These are phyloP conservation scores for Chiridota heheva DNA, from an alignment of 35 echinoderm and acorn worm genomes.

Conservation along the genomic window DNA sequence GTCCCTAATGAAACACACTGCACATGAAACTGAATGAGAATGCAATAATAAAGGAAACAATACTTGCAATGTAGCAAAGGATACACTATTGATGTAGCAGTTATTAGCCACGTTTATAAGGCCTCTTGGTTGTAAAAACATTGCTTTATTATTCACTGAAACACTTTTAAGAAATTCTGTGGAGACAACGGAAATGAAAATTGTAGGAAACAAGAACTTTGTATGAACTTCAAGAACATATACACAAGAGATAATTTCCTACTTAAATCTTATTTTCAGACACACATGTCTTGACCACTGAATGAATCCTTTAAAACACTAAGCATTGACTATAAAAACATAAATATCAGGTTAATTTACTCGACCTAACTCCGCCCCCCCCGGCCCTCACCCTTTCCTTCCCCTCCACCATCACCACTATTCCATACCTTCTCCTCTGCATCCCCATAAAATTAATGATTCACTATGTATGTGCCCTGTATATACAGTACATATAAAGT, in stretches of 20 bases:
- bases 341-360: neutral
- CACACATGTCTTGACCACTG: neutral
- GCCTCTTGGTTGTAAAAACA: conserved; percentile 84
- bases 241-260: neutral
- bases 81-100: conserved; percentile 99
- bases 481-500: too few relatives aligned
- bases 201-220: neutral
- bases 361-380: neutral
- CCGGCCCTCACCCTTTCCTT: too few relatives aligned
- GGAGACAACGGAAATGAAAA: conserved; percentile 12
- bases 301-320: neutral
- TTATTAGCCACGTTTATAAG: conserved; percentile 89
- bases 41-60: too few relatives aligned
- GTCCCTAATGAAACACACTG: too few relatives aligned
- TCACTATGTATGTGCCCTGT: too few relatives aligned
- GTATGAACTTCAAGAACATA: neutral
- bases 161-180: conserved; percentile 72
- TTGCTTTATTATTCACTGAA: conserved; percentile 49
- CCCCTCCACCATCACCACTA: too few relatives aligned
- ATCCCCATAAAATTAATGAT: too few relatives aligned
- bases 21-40: too few relatives aligned
- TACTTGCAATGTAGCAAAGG: too few relatives aligned
- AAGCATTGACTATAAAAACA: neutral
- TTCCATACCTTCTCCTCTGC: too few relatives aligned
- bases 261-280: neutral